Base-by-base conservation (phyloP, 92 coral and sea anemone genomes). In the Zoanthus sansibaricus region DNA sequence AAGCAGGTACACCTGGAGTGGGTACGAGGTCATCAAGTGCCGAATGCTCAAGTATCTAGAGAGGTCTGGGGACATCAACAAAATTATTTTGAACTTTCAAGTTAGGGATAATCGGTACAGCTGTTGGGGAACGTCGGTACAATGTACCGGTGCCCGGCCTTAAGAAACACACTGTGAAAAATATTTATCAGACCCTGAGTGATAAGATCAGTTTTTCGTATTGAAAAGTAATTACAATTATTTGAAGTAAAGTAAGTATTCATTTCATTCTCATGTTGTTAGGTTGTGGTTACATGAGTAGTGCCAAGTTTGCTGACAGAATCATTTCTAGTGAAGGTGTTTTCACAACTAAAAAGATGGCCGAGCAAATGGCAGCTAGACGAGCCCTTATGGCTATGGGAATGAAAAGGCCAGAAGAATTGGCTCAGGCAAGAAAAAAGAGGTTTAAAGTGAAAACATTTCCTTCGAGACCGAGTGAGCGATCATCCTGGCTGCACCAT, bases 331-430 rank as follows among this genome's bases (percentile, higher is more conserved):
- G 89, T 68, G 75, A 55, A 13, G 86, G 77, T 20, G 68, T 59
- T 9, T 84, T 83, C 72, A 71, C 76, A 17, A 90, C 90, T 66
- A 96, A 96, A 87, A 96, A 96, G 86, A 91, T 78, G 83, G 96
- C 99, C 25, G 98, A 96, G 72, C 99, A 96, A 47, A 46, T 86
- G 75, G 99, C 94, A 10, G 99, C 99, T 7, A 88, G 96, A 59
- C 95, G 93, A 70, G 99, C 93, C 7, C 88, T 96, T n/a, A 18
- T 96, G 64, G 82, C 80, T 5, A 76, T 95, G 46, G 99, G 99
- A 33, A 79, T 96, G 9, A 82, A 72, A 5, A 91, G 90, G 68
- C 99, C 99, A 44, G 98, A 96, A 83, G 78, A 82, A 21, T 76
- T 83, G 25, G 90, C 82, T 37, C 32, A 20, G 14, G 59, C 33